Conservation (phyloP, 1,140 invertebrate species). For the Philotrypesis tridentata region DNA sequence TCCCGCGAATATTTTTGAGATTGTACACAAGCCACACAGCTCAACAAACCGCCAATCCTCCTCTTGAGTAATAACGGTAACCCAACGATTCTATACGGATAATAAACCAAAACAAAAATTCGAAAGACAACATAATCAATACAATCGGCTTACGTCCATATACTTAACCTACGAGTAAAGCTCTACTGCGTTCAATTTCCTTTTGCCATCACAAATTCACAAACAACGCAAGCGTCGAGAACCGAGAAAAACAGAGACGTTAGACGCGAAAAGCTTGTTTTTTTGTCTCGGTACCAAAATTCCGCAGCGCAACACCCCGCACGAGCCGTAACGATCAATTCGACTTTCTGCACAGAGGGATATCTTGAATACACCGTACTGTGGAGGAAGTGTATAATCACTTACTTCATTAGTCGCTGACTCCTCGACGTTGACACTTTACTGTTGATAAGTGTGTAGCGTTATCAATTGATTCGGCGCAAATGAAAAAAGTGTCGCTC, state of each 20-base stretch:
- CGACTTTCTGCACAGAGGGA: background rate
- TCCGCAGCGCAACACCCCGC: background rate
- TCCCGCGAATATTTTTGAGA: too few species aligned
- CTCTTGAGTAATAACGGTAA: background rate
- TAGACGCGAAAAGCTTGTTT: background rate
- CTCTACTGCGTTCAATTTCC: constrained; percentile 7
- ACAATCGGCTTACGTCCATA: constrained; percentile 30
- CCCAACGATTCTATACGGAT: background rate
- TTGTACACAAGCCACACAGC: background rate
- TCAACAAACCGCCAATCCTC: too few species aligned
- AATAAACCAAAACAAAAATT: constrained; percentile 1
- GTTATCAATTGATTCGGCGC: background rate
- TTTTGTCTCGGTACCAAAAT: background rate
- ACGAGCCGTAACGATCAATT: background rate
- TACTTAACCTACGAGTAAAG: constrained; percentile 14
- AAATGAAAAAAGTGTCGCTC: background rate
- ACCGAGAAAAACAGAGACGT: background rate
- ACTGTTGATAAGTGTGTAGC: background rate
- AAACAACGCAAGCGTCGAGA: background rate
- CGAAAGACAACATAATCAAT: constrained; percentile 25
- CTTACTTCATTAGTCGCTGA: constrained; percentile 38
- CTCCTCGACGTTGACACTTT: background rate
- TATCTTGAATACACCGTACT: background rate
- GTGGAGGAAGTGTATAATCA: background rate
- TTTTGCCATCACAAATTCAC: background rate